A percentile compares a stretch with the other conserved stretches of the same genome.
Conservation (phyloP, 2,113 vertebrate genomes). For the Limanda limanda region DNA sequence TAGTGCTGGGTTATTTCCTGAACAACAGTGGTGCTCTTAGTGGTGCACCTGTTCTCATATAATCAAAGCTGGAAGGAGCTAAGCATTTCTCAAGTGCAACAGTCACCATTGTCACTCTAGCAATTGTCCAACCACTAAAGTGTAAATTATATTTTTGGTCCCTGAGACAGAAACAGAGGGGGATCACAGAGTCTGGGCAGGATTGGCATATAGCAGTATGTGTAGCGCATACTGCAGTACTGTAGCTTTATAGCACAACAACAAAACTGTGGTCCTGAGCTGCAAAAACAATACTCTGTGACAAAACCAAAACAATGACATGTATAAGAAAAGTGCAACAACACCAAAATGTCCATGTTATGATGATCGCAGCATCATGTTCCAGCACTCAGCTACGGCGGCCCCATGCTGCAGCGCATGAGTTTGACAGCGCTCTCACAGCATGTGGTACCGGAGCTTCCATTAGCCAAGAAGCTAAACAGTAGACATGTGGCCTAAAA, state of each 20-base stretch:
- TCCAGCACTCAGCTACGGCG: conserved; percentile 1
- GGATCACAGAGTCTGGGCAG: not conserved
- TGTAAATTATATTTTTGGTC: not conserved
- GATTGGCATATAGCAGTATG: not conserved
- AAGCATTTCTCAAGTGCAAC: not conserved
- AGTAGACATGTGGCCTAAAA: not conserved
- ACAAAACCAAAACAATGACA: not conserved
- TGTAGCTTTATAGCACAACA: not conserved
- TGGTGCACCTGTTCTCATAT: not conserved
- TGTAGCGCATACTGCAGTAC: not conserved
- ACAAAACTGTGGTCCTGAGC: not conserved
- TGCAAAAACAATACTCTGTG: not conserved
- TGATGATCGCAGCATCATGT: not conserved
- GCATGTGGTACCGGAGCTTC: not conserved
- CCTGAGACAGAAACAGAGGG: not conserved
- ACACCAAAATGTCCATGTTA: not conserved
- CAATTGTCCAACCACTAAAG: not conserved
- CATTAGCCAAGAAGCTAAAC: not conserved
- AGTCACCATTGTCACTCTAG: conserved; percentile 1
- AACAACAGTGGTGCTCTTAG: not conserved
- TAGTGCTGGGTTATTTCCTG: not conserved
- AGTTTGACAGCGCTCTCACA: not conserved
- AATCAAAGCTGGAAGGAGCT: not conserved
- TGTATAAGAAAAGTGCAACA: not conserved
- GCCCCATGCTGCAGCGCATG: conserved; percentile 2